These are phyloP conservation scores for Yponomeuta cagnagella DNA, from an alignment of 2,888 invertebrate genomes.

Conservation along the genomic window DNA sequence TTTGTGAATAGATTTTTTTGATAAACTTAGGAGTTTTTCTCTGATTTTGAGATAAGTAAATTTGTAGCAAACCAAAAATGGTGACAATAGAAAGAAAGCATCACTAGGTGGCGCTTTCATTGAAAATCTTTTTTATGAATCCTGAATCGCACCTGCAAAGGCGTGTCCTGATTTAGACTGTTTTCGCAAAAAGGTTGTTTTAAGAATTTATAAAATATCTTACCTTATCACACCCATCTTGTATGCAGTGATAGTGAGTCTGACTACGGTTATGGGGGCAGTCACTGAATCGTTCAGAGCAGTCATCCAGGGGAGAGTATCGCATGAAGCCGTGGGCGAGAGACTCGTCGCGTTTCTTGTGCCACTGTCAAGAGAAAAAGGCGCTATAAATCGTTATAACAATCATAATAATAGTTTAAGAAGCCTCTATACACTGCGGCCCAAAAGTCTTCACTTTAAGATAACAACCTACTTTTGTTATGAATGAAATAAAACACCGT, in stretches of 20 bases:
- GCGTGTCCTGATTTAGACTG: too few species aligned
- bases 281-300: slow-evolving; percentile 87
- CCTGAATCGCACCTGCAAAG: too few species aligned
- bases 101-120: neutral
- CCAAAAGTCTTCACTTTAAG: too few species aligned
- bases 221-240: slow-evolving; percentile 91
- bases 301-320: slow-evolving; percentile 96
- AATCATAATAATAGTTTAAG: neutral
- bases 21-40: too few species aligned
- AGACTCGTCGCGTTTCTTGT: slow-evolving; percentile 98
- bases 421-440: too few species aligned
- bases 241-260: slow-evolving; percentile 98
- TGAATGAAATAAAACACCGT: too few species aligned
- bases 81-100: too few species aligned
- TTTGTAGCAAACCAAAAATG: too few species aligned
- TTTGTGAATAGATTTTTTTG: too few species aligned
- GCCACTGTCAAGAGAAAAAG: slow-evolving; percentile 81
- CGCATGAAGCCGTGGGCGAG: slow-evolving; percentile 96
- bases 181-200: neutral
- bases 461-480: too few species aligned
- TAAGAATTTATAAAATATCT: slow-evolving; percentile 5
- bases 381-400: neutral
- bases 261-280: slow-evolving; percentile 96
- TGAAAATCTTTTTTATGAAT: neutral
- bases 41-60: too few species aligned